Evolutionary conservation across 2,113 vertebrate species (phyloP).

Genomic region (Microcebus murinus): DNA sequence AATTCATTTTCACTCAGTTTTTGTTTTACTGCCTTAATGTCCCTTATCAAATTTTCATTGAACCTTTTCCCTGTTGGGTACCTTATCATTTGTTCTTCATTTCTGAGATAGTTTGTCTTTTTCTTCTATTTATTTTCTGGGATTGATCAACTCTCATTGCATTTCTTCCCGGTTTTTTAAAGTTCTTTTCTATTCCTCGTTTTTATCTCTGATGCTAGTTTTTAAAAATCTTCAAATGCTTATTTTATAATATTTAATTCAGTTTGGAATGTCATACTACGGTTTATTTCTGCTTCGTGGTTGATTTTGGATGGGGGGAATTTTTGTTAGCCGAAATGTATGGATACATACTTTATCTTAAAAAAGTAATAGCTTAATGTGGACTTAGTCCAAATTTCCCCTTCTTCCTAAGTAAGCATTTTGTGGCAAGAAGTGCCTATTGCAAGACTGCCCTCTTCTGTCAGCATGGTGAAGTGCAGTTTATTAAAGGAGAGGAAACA

Average conservation of each 20-base stretch:
- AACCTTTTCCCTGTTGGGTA: background rate
- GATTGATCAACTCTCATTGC: background rate
- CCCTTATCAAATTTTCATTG: background rate
- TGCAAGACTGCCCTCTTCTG: constrained; percentile 45
- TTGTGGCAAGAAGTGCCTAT: background rate
- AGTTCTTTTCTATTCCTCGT: background rate
- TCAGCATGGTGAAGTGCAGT: background rate
- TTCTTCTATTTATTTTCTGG: background rate
- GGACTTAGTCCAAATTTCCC: background rate
- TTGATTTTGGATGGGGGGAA: background rate
- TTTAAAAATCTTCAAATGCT: background rate
- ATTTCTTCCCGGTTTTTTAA: background rate
- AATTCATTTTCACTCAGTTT: constrained; percentile 26
- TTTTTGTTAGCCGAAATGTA: constrained; percentile 23
- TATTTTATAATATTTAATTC: constrained; percentile 15
- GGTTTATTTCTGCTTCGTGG: constrained; percentile 12
- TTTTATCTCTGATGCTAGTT: background rate
- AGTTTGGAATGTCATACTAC: background rate
- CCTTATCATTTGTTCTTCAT: constrained; percentile 30
- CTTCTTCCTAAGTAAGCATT: background rate
- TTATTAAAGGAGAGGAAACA: background rate
- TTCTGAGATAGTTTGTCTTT: background rate
- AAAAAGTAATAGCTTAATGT: background rate
- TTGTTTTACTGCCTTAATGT: background rate
- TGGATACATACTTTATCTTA: background rate